Conservation (phyloP, 2,113 vertebrate species). For the Ammodytes dubius region DNA sequence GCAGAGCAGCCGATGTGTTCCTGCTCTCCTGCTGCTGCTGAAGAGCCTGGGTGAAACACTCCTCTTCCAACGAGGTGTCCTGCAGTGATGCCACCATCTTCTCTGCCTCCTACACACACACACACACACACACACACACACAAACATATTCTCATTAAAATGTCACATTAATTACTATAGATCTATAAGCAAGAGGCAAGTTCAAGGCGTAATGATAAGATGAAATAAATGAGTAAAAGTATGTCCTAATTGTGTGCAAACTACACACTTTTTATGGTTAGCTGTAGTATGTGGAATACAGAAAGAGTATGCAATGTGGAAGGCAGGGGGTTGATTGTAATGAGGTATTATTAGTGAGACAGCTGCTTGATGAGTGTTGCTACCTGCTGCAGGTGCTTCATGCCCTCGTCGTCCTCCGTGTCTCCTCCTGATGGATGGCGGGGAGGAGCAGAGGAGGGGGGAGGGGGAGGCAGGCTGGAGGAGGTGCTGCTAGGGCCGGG, state of each 20-base stretch:
- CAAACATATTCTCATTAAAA: neutral
- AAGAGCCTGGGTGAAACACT: conserved; percentile 90
- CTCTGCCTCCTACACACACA: conserved; percentile 88
- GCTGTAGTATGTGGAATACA: too few species aligned
- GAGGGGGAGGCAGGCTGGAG: conserved; percentile 83
- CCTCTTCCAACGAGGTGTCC: conserved; percentile 93
- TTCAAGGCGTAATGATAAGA: neutral
- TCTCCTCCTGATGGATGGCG: conserved; percentile 86
- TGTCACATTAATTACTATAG: neutral
- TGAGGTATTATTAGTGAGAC: neutral
- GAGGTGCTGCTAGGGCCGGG: conserved; percentile 56
- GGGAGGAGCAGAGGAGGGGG: conserved; percentile 84
- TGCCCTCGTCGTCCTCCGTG: conserved; percentile 92
- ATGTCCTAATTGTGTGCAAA: too few species aligned
- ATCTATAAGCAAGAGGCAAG: too few species aligned
- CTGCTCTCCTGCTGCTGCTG: conserved; percentile 91
- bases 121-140: conserved; percentile 3
- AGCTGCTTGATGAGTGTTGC: neutral
- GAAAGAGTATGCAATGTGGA: too few species aligned
- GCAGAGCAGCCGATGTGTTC: conserved; percentile 91
- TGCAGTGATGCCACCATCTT: conserved; percentile 94
- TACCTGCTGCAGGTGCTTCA: conserved; percentile 96
- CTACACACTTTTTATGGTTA: too few species aligned
- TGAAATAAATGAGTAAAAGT: too few species aligned
- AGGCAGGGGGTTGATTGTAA: too few species aligned